Evolutionary conservation across 2,113 vertebrate species (phyloP).

Genomic region (Onychorhynchus coronatus): DNA sequence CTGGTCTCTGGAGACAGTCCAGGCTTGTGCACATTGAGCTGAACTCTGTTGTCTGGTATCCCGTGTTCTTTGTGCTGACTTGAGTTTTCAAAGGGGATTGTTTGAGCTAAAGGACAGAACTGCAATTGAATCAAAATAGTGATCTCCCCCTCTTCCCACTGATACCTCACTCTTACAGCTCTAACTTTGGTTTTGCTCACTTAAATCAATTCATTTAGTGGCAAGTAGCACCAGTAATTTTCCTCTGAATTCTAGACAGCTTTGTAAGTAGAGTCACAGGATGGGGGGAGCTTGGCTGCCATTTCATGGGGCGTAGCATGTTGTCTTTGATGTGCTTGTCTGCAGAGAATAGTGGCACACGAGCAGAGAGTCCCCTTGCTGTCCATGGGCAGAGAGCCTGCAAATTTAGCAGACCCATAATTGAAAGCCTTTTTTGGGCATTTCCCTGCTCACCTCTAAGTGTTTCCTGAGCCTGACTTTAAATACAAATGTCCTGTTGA

Average conservation of each 20-base stretch:
- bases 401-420: not conserved
- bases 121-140: not conserved
- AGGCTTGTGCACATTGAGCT: not conserved
- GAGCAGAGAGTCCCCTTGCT: too few species aligned
- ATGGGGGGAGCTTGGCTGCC: not conserved
- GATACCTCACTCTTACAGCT: not conserved
- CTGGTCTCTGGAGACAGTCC: not conserved
- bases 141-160: fast-evolving
- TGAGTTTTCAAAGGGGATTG: not conserved
- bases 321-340: not conserved
- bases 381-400: not conserved
- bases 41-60: not conserved
- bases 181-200: not conserved
- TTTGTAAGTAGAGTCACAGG: not conserved
- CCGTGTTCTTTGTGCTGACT: not conserved
- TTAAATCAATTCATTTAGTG: not conserved
- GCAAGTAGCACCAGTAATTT: not conserved
- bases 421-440: not conserved
- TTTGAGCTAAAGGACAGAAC: not conserved
- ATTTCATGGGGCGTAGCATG: not conserved
- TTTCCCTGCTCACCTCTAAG: not conserved
- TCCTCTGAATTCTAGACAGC: not conserved
- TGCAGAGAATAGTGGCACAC: not conserved
- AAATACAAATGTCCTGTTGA: not conserved
- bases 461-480: not conserved